These are phyloP conservation scores for Platanista minor DNA, from an alignment of 2,113 vertebrate species.

Conservation along the genomic window DNA sequence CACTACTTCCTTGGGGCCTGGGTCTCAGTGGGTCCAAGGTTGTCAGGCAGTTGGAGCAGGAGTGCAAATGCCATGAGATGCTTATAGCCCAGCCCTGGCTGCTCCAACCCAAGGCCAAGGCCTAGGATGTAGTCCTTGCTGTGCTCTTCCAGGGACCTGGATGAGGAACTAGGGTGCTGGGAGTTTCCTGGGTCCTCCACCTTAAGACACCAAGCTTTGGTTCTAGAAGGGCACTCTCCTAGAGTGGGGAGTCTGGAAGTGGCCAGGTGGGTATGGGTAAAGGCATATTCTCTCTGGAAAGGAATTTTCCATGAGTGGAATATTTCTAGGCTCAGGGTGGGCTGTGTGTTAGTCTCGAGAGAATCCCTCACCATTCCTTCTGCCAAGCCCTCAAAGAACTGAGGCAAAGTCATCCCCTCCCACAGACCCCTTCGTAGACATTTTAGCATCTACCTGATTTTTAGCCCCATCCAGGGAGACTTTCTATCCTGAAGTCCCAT, in stretches of 20 bases:
- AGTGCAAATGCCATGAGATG: not conserved
- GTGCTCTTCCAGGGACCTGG: not conserved
- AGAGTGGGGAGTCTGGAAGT: not conserved
- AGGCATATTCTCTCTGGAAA: not conserved
- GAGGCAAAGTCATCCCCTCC: not conserved
- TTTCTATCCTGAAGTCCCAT: not conserved
- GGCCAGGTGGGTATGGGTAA: not conserved
- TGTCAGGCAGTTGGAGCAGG: not conserved
- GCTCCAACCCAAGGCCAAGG: not conserved
- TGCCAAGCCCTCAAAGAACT: not conserved
- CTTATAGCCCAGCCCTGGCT: not conserved
- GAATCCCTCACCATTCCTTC: not conserved
- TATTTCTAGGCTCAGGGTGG: not conserved
- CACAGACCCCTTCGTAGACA: not conserved
- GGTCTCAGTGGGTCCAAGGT: not conserved
- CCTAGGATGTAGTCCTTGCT: too few species aligned
- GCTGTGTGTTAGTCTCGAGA: not conserved
- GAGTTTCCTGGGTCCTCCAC: not conserved
- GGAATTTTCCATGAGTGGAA: not conserved
- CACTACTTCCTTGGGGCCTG: not conserved
- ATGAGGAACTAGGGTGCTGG: not conserved
- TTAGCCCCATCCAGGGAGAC: conserved; percentile 11
- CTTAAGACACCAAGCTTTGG: not conserved
- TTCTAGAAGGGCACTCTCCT: not conserved
- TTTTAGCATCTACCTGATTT: conserved; percentile 48